Base-by-base conservation (phyloP, 1,140 invertebrate genomes). In the Centruroides sculpturatus region DNA sequence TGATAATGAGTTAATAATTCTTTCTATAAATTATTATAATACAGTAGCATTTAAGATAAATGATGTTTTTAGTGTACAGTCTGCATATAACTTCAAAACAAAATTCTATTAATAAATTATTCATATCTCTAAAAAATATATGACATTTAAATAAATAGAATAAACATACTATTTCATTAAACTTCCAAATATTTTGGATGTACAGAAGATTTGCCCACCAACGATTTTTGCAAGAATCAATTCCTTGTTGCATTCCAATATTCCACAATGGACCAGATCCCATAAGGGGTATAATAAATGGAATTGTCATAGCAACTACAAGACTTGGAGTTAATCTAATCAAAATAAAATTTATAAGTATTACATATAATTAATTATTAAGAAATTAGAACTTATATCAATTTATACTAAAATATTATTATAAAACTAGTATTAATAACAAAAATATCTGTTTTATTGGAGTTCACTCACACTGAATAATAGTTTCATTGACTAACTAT, bases 101-200 rank as follows among this genome's bases (percentile, higher is more conserved):
- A 2, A 23, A 23, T 23, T 23, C 23, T 23, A 23, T 23, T 23
- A 23, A 23, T 23, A 23, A 23, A 23, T 0, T 23, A 23, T 23
- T 23, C 23, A 23, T 23, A 23, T 23, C 23, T 23, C 23, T 23
- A 23, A 23, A 23, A 23, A 23, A 23, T 23, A 23, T 23, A 41
- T 41, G 3, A 41, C 1, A 6, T 41, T 41, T 41, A 41, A 41
- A 6, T 6, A 41, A 51, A 51, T 8, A 51, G 5, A 8, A 34
- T 3, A 54, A 36, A 50, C 64, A 35, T 64, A 67, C 69, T 23
- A 61, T 36, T 48, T 65, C 35, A 55, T 85, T 80, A 4, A 79
- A 81, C 47, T 81, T 75, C 3, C 87, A 77, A 61, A 90, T 85
- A 71, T 91, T 92, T 69, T 91, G 89, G 6, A 67, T 59, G 51